Evolutionary conservation across 2,113 vertebrate species (phyloP), one percentile per base, ranked within the genome.

Genomic region (Anarrhichthys ocellatus): DNA sequence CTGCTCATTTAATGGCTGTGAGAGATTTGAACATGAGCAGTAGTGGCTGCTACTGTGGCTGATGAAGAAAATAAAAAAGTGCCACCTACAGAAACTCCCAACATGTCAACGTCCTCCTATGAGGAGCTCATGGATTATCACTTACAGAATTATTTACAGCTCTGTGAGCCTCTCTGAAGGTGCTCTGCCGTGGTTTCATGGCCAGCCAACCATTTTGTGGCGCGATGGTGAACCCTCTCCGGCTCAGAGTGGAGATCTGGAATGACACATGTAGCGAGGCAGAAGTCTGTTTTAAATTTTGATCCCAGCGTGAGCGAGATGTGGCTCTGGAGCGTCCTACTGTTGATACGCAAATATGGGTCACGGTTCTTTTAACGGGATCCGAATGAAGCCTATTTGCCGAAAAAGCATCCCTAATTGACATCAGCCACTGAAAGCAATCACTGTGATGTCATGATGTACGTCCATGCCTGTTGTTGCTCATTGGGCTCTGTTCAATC

Each of bases 341-440:
- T 24, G 63, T 88, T 86, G 66, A 88, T 44, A 62, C 46, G 56
- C 1, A 46, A 83, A 86, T 87, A 83, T 14, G 29, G 78, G 89
- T 89, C 83, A 83, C 4, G 11, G 42, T 52, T 59, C 56, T 40
- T 48, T 15, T 52, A n/a, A 59, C 50, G 13, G 75, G 54, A 80
- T 80, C 65, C 69, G 56, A 89, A 81, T 72, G 78, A 80, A 84
- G 84, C 80, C 75, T 54, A 9, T 91, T 91, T 87, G 82, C 80
- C 20, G 18, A 85, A 5, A 87, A 88, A 78, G 69, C 84, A 56
- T 83, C 86, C 78, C 87, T 91, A 86, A 91, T 88, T 87, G 87
- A 86, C 82, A 74, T 81, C 66, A 87, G 87, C 85, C 82, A 86
- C 82, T 83, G 84, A 86, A 86, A 81, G 80, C 77, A 76, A 73